Base-by-base conservation (phyloP, 2,888 invertebrate species). In the Dysmachus trigonus region DNA sequence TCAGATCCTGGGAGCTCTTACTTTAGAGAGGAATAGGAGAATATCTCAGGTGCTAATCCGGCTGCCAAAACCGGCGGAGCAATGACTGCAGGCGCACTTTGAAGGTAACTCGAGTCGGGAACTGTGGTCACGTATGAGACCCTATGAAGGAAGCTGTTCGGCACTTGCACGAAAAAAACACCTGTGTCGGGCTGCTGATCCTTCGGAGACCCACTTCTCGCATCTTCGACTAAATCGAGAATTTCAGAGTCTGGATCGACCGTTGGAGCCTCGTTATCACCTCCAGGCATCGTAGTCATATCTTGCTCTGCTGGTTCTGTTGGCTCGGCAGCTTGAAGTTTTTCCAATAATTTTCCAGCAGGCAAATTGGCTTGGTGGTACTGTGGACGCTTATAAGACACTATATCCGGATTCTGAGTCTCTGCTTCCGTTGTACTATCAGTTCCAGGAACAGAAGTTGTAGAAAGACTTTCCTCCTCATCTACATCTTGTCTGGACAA, bases 241-340 rank as follows among this genome's bases (percentile, higher is more conserved):
- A 81, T 53, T 81, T 81, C 81, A 15, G 81, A 81, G n/a, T 81
- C 62, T 4, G 81, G 81, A 35, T 81, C 53, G 8, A 33, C 73
- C 15, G n/a, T n/a, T 15, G 27, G n/a, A 31, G n/a, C n/a, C 33
- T 31, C 51, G 13, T 47, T 53, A 31, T 27, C n/a, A 18, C 30
- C 81, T 73, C 7, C 73, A 33, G 15, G n/a, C 31, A 8, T 7
- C 31, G 18, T 73, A 18, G 31, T 6, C n/a, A 27, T 35, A 18
- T 31, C 33, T 13, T 51, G 62, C 30, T 53, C 33, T 5, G 10
- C 27, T 27, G 77, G 41, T 1, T 30, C 51, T 31, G 81, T 81
- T 31, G 53, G 10, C 10, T 51, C 51, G 8, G 33, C 8, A 31
- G 33, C 33, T 62, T 73, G 33, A 31, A 73, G 15, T 73, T n/a